Conservation (phyloP, 2,113 vertebrate species). For the zebrafish (Danio rerio) region GRCz12tu NC_133190.1:17643501-17644000, state of each 20-base stretch:
- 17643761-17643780: constrained; percentile 5
- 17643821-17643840: no score
- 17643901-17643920: no score
- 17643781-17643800: constrained; percentile 42
- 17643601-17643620: constrained; percentile 57
- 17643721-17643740: constrained; percentile 18
- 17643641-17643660: constrained; percentile 51
- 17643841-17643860: no score
- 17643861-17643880: no score
- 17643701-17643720: constrained; percentile 49
- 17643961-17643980: no score
- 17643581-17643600: constrained; percentile 62
- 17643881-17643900: no score
- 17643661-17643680: constrained; percentile 26
- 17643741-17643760: constrained; percentile 52
- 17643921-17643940: no score
- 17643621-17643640: constrained; percentile 39
- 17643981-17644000: no score
- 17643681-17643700: constrained; percentile 23
- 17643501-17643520: constrained; percentile 58
- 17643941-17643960: no score
- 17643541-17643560: constrained; percentile 54
- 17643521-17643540: constrained; percentile 70
- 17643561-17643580: constrained; percentile 77
- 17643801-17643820: no score